A percentile compares a stretch with the other conserved stretches of the same genome.
Conservation (phyloP, 2,888 invertebrate species). For the Fragum sueziense region DNA sequence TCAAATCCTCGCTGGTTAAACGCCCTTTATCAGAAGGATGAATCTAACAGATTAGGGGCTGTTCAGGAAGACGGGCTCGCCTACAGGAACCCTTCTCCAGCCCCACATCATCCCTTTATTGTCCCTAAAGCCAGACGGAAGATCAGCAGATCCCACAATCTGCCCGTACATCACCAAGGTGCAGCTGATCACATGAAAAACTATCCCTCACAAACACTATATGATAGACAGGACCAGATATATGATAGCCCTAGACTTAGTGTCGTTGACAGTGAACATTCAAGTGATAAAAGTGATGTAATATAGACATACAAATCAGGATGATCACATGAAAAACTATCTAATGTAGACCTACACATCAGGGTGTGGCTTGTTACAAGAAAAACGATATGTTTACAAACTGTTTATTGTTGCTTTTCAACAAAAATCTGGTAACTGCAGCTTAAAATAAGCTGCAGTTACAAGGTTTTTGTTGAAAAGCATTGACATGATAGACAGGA, state of each 20-base stretch:
- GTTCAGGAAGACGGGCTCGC: constrained; percentile 41
- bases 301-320: too few relatives aligned
- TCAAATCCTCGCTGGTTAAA: constrained; percentile 58
- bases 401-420: too few relatives aligned
- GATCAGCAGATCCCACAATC: neutral
- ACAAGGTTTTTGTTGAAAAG: too few relatives aligned
- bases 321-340: too few relatives aligned
- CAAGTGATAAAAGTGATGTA: neutral
- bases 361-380: too few relatives aligned
- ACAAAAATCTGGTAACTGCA: too few relatives aligned
- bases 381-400: too few relatives aligned
- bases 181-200: constrained; percentile 8
- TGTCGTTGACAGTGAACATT: neutral
- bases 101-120: neutral
- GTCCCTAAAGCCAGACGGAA: constrained; percentile 4
- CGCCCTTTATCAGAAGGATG: constrained; percentile 53
- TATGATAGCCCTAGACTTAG: constrained; percentile 13
- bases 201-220: neutral
- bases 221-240: constrained; percentile 15
- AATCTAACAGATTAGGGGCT: constrained; percentile 38
- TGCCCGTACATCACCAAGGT: neutral
- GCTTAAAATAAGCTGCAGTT: too few relatives aligned
- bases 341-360: too few relatives aligned
- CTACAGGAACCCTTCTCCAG: constrained; percentile 28
- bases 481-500: too few relatives aligned